phyloP scores from a whole-genome alignment of 1,140 invertebrate genomes.

The Drosophila eugracilis region DNA sequence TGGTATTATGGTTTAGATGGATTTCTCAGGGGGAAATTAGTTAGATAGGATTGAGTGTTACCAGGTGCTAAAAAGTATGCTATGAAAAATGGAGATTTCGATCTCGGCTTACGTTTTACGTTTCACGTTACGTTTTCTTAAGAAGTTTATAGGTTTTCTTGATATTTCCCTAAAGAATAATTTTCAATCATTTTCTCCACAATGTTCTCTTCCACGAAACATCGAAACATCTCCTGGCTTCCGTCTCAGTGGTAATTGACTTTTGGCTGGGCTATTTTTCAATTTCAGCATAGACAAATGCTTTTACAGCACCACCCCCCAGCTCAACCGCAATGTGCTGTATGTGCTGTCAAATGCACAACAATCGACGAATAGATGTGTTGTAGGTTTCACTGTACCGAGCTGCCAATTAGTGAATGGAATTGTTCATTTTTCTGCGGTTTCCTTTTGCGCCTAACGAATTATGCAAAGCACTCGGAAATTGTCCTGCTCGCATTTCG shows the following conservation, averaged over 20 bases:
- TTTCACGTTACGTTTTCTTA: too few species aligned
- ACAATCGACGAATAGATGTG: slow-evolving; percentile 1
- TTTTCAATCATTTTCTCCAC: neutral
- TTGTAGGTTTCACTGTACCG: slow-evolving; percentile 32
- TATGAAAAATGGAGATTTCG: neutral
- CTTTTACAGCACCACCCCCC: neutral
- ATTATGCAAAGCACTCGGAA: slow-evolving; percentile 53
- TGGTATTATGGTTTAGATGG: too few species aligned
- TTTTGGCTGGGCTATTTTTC: slow-evolving; percentile 26
- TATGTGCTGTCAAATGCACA: slow-evolving; percentile 26
- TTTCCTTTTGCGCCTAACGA: slow-evolving; percentile 41
- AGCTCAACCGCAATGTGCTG: slow-evolving; percentile 13
- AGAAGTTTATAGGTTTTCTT: too few species aligned
- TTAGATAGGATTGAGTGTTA: too few species aligned
- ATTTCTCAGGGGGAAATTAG: too few species aligned
- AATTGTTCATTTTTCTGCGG: slow-evolving; percentile 53
- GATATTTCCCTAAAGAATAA: too few species aligned
- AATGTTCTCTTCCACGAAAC: neutral
- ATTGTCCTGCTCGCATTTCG: slow-evolving; percentile 46
- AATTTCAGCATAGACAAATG: slow-evolving; percentile 11
- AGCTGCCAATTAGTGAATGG: slow-evolving; percentile 52
- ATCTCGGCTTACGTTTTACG: too few species aligned
- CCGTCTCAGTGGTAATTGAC: slow-evolving; percentile 19
- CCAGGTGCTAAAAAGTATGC: neutral
- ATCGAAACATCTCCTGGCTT: too few species aligned